Conservation (phyloP, 2,888 invertebrate species). For the Diadromus collaris region DNA sequence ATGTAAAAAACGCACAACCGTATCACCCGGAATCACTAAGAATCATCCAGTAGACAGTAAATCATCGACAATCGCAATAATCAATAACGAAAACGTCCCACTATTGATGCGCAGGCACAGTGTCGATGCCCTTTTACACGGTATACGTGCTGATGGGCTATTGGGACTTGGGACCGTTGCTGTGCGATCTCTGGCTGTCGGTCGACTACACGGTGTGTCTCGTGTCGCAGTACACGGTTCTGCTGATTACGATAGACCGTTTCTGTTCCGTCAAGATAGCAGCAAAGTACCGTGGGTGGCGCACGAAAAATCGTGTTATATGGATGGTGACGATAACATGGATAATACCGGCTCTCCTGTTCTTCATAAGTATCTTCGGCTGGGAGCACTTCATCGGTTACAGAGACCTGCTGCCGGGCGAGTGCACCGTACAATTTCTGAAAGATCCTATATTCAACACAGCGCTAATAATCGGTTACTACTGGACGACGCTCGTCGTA, state of each 20-base stretch:
- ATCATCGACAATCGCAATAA: background rate
- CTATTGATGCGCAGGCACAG: constrained; percentile 85
- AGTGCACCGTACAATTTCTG: constrained; percentile 98
- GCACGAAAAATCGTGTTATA: constrained; percentile 95
- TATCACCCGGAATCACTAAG: background rate
- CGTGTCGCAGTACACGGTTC: constrained; percentile 99
- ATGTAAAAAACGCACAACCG: too few species aligned
- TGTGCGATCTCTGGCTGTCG: constrained; percentile 99
- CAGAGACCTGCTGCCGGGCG: constrained; percentile 91
- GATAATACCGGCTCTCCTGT: constrained; percentile 97
- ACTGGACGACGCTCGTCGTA: constrained; percentile 98
- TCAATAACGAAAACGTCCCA: background rate
- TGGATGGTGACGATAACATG: constrained; percentile 98
- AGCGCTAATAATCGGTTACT: constrained; percentile 97
- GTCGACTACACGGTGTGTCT: constrained; percentile 99
- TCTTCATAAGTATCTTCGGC: constrained; percentile 99
- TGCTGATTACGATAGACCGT: constrained; percentile 98
- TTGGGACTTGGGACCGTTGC: constrained; percentile 97
- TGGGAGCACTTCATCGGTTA: constrained; percentile 99
- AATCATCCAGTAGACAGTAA: background rate
- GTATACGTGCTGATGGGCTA: constrained; percentile 97
- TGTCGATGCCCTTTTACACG: constrained; percentile 99
- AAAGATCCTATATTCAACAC: constrained; percentile 99
- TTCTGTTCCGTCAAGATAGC: constrained; percentile 99
- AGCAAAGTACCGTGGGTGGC: constrained; percentile 97